These are phyloP conservation scores for Sapajus apella DNA, from an alignment of 2,113 vertebrate genomes.

Conservation along the genomic window DNA sequence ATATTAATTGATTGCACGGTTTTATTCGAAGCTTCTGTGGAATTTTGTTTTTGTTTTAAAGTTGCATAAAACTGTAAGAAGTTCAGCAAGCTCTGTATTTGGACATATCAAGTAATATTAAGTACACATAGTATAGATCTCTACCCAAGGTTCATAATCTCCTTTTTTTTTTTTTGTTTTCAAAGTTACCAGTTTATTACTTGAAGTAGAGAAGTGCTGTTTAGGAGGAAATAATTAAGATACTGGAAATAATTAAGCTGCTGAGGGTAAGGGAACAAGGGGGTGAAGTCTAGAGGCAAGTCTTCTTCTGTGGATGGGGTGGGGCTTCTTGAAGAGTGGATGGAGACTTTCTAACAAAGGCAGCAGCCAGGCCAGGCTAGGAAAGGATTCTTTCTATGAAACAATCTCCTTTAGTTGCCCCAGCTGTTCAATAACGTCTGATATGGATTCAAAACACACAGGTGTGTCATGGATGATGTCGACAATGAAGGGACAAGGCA, in stretches of 20 bases:
- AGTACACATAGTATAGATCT: neutral
- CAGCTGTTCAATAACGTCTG: neutral
- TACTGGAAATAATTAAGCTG: no score
- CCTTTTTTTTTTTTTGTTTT: neutral
- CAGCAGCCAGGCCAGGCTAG: neutral
- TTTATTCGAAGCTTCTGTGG: neutral
- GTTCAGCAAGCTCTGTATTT: neutral
- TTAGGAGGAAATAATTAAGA: neutral
- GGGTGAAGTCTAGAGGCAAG: neutral
- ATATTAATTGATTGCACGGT: neutral
- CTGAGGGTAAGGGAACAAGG: neutral
- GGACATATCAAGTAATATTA: neutral
- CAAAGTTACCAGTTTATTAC: neutral
- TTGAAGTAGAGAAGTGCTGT: neutral
- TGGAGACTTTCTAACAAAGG: neutral
- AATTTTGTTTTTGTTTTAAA: neutral
- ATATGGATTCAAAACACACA: no score
- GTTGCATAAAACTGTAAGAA: neutral
- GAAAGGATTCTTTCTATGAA: neutral
- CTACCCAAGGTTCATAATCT: neutral
- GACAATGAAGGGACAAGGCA: neutral
- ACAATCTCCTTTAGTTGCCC: rapidly evolving
- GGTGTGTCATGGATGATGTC: neutral
- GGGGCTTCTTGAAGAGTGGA: neutral
- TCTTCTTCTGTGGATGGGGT: rapidly evolving